These are phyloP conservation scores for Leptoclinus maculatus DNA, from an alignment of 2,797 vertebrate species.

Conservation along the genomic window DNA sequence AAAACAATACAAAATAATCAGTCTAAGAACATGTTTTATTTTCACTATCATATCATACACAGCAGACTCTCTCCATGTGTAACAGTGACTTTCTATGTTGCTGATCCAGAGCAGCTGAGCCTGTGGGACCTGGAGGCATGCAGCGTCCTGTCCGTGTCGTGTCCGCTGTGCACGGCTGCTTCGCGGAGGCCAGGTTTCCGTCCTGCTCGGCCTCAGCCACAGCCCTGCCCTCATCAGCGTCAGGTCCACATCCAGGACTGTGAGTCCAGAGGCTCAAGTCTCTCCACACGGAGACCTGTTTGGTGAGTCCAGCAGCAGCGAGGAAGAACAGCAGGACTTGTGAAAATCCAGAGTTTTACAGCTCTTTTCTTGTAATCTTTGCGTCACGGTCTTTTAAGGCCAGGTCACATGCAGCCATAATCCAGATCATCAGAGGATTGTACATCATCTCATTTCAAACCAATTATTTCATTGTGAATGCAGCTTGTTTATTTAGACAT, in stretches of 20 bases:
- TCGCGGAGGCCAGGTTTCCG: background rate
- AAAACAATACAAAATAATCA: too few species aligned
- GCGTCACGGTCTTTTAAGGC: too few species aligned
- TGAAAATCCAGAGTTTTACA: background rate
- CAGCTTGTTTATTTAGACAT: too few species aligned
- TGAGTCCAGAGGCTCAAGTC: constrained; percentile 11
- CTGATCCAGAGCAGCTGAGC: constrained; percentile 65
- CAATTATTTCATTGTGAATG: too few species aligned
- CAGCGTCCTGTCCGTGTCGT: constrained; percentile 68
- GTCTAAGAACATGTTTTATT: too few species aligned
- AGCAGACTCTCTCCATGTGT: too few species aligned
- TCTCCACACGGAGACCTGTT: constrained; percentile 60
- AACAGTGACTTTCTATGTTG: background rate
- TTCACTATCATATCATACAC: too few species aligned
- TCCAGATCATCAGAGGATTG: too few species aligned
- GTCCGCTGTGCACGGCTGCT: constrained; percentile 62
- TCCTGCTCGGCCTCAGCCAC: constrained; percentile 68
- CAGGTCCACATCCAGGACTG: constrained; percentile 49
- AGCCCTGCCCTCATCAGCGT: constrained; percentile 69
- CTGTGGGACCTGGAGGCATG: constrained; percentile 74
- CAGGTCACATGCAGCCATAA: too few species aligned
- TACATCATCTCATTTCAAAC: too few species aligned
- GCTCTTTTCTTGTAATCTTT: background rate
- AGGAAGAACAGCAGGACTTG: constrained; percentile 70
- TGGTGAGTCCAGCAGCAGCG: constrained; percentile 77